A percentile compares a stretch with the other conserved stretches of the same genome.
Conservation (phyloP, 2,797 vertebrate species). For the Apodemus agrarius region DNA sequence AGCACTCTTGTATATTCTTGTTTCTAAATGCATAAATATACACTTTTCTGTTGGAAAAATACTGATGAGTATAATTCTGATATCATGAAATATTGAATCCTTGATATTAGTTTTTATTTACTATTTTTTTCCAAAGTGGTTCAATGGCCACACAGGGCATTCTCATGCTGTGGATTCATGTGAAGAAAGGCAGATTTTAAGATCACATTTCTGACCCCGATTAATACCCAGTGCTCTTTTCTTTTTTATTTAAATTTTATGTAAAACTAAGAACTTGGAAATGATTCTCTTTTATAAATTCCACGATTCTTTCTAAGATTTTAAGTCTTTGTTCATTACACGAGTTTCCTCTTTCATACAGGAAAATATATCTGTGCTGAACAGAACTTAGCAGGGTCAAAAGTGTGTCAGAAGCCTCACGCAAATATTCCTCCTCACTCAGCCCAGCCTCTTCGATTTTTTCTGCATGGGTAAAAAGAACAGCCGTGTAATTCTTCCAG, state of each 20-base stretch:
- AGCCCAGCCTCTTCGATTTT: constrained; percentile 83
- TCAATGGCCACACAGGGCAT: not conserved
- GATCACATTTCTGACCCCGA: not conserved
- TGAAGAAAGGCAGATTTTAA: constrained; percentile 11
- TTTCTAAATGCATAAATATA: constrained; percentile 12
- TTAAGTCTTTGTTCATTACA: constrained; percentile 81
- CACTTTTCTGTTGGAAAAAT: not conserved
- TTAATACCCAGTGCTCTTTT: not conserved
- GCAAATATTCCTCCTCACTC: constrained; percentile 83
- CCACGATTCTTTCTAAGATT: constrained; percentile 83
- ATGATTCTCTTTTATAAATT: constrained; percentile 85
- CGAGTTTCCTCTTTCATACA: constrained; percentile 77
- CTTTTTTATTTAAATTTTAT: constrained; percentile 66
- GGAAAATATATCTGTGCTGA: constrained; percentile 84
- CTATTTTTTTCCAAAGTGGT: not conserved
- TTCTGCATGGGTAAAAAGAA: constrained; percentile 88
- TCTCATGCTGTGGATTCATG: not conserved
- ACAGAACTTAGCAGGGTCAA: constrained; percentile 81
- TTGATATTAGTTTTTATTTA: not conserved
- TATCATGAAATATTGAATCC: not conserved
- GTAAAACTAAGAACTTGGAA: constrained; percentile 82
- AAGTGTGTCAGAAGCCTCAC: constrained; percentile 77
- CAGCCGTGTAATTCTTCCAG: constrained; percentile 87
- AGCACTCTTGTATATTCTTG: not conserved
- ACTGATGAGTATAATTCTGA: not conserved